These are phyloP conservation scores for Aphaenogaster floridana DNA, from an alignment of 1,140 invertebrate genomes.

Conservation along the genomic window DNA sequence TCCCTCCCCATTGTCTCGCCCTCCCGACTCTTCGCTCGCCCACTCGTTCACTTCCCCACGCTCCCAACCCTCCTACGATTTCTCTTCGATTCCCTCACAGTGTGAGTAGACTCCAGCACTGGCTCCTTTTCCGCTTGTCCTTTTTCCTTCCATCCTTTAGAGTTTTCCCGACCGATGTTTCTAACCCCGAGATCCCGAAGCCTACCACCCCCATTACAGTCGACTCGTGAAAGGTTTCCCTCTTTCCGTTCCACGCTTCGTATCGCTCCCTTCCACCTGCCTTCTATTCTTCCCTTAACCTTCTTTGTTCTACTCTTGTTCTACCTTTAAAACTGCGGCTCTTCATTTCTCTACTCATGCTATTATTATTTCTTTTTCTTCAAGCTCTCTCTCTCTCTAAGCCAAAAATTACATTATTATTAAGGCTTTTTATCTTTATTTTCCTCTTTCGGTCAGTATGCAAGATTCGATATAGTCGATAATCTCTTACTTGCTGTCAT, in stretches of 20 bases:
- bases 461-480: not conserved
- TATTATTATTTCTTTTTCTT: not conserved
- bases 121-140: not conserved
- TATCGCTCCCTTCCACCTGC: not conserved
- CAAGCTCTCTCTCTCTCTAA: not conserved
- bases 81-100: not conserved
- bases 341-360: not conserved
- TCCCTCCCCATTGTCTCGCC: constrained; percentile 16
- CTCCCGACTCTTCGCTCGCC: not conserved
- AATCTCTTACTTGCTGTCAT: not conserved
- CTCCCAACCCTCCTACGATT: constrained; percentile 11
- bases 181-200: constrained; percentile 74
- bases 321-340: not conserved
- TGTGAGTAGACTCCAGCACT: constrained; percentile 6
- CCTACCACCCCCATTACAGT: constrained; percentile 72
- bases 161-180: constrained; percentile 64
- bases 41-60: not conserved
- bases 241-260: constrained; percentile 31
- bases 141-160: constrained; percentile 26
- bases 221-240: constrained; percentile 73
- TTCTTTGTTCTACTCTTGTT: not conserved
- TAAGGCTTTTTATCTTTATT: not conserved
- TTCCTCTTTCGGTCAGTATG: not conserved
- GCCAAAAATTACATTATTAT: not conserved
- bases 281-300: not conserved